Conservation (phyloP, 2,888 invertebrate species). For the Chrysolina haemoptera region DNA sequence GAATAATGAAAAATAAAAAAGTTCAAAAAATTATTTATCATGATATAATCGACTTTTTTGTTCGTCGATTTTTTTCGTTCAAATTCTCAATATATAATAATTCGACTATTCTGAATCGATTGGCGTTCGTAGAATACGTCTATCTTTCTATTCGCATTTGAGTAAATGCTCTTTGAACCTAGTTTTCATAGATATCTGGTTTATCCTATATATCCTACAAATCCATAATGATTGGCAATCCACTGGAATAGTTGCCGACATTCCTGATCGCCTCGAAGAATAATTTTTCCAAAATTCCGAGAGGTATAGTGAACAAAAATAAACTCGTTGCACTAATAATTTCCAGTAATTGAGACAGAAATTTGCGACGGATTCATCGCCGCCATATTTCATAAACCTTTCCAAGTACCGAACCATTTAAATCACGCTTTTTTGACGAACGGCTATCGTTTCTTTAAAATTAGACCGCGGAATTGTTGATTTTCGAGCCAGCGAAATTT, state of each 20-base stretch:
- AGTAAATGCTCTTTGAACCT: too few relatives aligned
- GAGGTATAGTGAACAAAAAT: neutral
- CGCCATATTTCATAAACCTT: constrained; percentile 8
- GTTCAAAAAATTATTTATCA: too few relatives aligned
- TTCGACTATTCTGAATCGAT: too few relatives aligned
- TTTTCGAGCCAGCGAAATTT: constrained; percentile 33
- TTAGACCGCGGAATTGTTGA: constrained; percentile 27
- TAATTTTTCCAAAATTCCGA: neutral
- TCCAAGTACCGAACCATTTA: constrained; percentile 18
- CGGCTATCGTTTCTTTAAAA: constrained; percentile 6
- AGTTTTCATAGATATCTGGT: too few relatives aligned
- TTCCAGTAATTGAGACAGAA: constrained; percentile 22
- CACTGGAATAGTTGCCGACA: neutral
- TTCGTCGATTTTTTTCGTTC: too few relatives aligned
- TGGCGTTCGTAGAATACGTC: too few relatives aligned
- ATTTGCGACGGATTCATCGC: constrained; percentile 3
- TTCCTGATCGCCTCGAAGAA: neutral
- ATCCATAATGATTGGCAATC: too few relatives aligned
- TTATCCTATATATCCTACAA: too few relatives aligned
- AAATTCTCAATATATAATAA: too few relatives aligned
- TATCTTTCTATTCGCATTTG: too few relatives aligned
- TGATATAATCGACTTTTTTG: too few relatives aligned
- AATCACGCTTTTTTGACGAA: constrained; percentile 10
- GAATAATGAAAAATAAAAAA: too few relatives aligned
- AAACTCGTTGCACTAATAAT: neutral